Percentiles rank a stretch among this genome's conserved stretches.
Evolutionary conservation across 1,140 invertebrate genomes (phyloP).

Genomic region (Anadara kagoshimensis): DNA sequence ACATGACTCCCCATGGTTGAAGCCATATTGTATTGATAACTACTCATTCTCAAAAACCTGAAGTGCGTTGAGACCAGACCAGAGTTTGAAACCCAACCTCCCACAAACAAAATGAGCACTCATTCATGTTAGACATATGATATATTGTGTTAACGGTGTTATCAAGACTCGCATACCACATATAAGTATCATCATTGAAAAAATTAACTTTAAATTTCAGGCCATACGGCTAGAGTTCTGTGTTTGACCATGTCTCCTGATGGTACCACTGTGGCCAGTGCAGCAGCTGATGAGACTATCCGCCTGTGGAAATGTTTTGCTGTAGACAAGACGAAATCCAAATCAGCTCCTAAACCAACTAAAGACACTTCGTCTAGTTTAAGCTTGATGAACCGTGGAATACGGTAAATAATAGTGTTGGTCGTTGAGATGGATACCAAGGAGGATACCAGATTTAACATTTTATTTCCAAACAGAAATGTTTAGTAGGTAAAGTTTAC

Average conservation of each 20-base stretch:
- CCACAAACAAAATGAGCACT: no score
- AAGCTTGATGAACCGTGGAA: constrained; percentile 1
- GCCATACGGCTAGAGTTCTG: constrained; percentile 91
- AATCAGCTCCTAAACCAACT: neutral
- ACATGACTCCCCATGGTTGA: no score
- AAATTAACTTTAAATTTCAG: constrained; percentile 69
- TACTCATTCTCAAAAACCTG: no score
- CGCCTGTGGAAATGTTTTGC: constrained; percentile 95
- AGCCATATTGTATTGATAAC: no score
- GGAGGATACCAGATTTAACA: no score
- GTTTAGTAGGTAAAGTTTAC: no score
- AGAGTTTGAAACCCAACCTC: no score
- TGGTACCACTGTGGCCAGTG: constrained; percentile 91
- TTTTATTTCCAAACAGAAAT: no score
- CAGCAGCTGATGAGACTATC: constrained; percentile 96
- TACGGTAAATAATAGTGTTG: no score
- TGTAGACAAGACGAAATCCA: constrained; percentile 12
- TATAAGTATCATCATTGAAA: neutral
- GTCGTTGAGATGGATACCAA: no score
- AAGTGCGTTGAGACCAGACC: no score
- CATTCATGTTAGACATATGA: neutral
- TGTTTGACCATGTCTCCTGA: constrained; percentile 95
- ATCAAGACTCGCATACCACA: neutral
- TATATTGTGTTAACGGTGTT: neutral
- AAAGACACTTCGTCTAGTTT: constrained; percentile 1